Conservation (phyloP, 2,113 vertebrate species). For the Fulica atra region DNA sequence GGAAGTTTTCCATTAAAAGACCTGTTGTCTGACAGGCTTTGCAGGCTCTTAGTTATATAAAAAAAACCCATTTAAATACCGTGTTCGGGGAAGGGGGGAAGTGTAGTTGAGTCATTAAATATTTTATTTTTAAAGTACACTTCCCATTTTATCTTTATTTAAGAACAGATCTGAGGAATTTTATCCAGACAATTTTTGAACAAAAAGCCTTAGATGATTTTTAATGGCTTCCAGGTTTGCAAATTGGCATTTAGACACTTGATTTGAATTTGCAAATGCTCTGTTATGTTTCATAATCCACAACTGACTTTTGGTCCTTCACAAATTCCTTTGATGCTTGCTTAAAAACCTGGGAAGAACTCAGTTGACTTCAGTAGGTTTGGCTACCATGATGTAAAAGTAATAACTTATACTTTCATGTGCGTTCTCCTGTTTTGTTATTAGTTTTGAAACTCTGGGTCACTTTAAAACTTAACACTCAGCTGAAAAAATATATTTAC, state of each 20-base stretch:
- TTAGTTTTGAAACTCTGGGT: background rate
- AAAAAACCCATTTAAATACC: background rate
- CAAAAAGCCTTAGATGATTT: background rate
- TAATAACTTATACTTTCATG: background rate
- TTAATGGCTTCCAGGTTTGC: background rate
- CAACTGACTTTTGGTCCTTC: background rate
- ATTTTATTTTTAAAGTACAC: background rate
- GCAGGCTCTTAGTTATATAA: background rate
- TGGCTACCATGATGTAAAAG: background rate
- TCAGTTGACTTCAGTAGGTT: background rate
- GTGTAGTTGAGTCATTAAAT: background rate
- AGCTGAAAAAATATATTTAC: background rate
- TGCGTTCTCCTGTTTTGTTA: background rate
- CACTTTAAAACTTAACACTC: background rate
- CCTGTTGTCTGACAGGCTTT: background rate
- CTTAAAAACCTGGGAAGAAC: background rate
- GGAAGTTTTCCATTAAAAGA: background rate
- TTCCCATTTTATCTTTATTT: background rate
- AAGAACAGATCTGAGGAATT: background rate
- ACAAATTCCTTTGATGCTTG: background rate
- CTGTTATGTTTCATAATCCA: background rate
- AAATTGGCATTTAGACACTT: background rate
- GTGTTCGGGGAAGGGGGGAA: background rate
- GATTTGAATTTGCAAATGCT: background rate
- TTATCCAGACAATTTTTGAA: background rate